These are phyloP conservation scores for Grammomys dolichurus DNA, from an alignment of 2,113 vertebrate species.

Conservation along the genomic window DNA sequence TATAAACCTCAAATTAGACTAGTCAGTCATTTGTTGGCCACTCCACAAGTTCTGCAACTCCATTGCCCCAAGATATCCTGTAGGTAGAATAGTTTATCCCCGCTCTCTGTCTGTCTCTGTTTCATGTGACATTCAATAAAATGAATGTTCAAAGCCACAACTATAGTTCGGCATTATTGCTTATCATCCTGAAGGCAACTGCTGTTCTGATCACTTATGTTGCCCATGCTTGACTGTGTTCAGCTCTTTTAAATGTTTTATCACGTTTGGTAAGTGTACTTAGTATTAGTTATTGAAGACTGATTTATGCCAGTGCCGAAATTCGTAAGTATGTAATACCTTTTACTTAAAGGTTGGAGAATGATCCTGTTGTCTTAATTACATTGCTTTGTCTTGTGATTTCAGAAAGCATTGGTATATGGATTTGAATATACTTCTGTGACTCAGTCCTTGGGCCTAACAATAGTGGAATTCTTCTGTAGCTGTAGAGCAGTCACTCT, in stretches of 20 bases:
- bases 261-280: neutral
- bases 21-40: neutral
- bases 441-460: slow-evolving; percentile 47
- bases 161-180: neutral
- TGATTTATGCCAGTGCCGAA: neutral
- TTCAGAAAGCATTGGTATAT: neutral
- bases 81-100: neutral
- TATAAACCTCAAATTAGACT: neutral
- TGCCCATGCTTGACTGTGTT: neutral
- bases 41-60: neutral
- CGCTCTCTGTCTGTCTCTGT: neutral
- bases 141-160: slow-evolving; percentile 38
- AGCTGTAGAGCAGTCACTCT: slow-evolving; percentile 48
- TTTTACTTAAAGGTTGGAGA: slow-evolving; percentile 31
- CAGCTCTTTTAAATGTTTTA: neutral
- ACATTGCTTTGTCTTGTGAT: slow-evolving; percentile 38
- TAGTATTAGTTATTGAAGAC: neutral
- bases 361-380: slow-evolving; percentile 3
- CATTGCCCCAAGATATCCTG: neutral
- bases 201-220: neutral
- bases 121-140: slow-evolving; percentile 56
- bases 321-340: slow-evolving; percentile 32
- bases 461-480: neutral
- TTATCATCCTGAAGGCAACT: neutral
- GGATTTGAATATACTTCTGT: slow-evolving; percentile 4